Base-by-base conservation (phyloP, 2,888 invertebrate genomes). In the Halictus ligatus region DNA sequence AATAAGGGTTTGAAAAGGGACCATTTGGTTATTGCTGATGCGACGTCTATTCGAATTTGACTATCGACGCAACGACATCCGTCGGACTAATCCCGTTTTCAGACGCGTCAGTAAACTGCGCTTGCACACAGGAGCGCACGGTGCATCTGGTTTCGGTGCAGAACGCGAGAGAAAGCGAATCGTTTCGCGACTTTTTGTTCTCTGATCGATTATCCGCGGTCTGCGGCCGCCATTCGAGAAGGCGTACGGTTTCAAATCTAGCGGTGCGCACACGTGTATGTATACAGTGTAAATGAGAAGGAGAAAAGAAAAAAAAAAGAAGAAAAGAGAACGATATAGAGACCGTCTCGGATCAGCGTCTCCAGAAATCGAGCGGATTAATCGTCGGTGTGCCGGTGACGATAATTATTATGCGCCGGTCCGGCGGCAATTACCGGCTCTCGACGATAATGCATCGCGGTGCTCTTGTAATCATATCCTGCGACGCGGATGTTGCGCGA, bases 401-500 rank as follows among this genome's bases (percentile, higher is more conserved):
- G 78, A 86, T 83, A 78, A 84, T 87, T 79, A 86, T 87, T 84
- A 80, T 54, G 58, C 71, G 29, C 75, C 72, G 78, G 25, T 15
- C 40, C 81, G 72, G 40, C 18, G 75, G 79, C 78, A 80, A 81
- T 88, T 81, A 81, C 84, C 73, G 77, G 74, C 54, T 54, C 54
- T 46, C 18, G 79, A 84, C 79, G 87, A 80, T 88, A 88, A 88
- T 69, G 29, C 43, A 35, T 77, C 35, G 25, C 75, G 71, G 29
- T 40, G 40, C 60, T 50, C 74, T 64, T 69, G 75, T 87, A 88
- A 88, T 84, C 76, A 80, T 75, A 88, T n/a, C 60, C 58, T 58
- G 67, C n/a, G 83, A 64, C 67, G 75, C 87, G 83, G 79, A 82
- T 77, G 76, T 79, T 77, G 81, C 78, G 43, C 84, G 87, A 81